Evolutionary conservation across 2,888 invertebrate genomes (phyloP), one percentile per base, ranked within the genome.

Genomic region (Stenichneumon culpator): DNA sequence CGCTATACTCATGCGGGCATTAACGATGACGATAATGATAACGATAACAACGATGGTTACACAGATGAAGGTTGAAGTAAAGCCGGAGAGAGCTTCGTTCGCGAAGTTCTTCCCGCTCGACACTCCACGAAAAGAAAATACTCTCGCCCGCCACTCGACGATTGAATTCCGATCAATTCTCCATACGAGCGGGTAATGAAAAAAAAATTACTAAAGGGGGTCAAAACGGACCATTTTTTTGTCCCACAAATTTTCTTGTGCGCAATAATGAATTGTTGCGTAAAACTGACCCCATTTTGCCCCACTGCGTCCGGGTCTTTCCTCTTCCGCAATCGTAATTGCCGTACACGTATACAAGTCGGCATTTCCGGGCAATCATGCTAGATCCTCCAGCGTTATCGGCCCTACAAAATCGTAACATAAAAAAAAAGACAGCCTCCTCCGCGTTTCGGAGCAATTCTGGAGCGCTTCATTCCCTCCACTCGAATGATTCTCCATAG

Each of bases 91-190:
- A 11, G 60, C 74, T 79, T 79, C 75, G 60, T 65, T 52, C 36
- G 14, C 44, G 11, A n/a, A 16, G 57, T 57, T 83, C 44, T 47
- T 54, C 72, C 47, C 11, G 50, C n/a, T 14, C 52, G 36, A 28
- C 32, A 70, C 54, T 44, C 67, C 65, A 16, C 44, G 44, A 75
- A 32, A 67, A 39, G 81, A 82, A n/a, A n/a, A 81, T 78, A 78
- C 81, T 72, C 80, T 84, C 44, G 22, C 72, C 19, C 57, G 22
- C 32, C 39, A 22, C 52, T 25, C 22, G 19, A 39, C 44, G 75
- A 74, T 75, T 83, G 79, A 83, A 80, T 83, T 75, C 75, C 44
- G 75, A 83, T 80, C 65, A 68, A 65, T 80, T 80, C 65, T 75
- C 44, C 39, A 39, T 9, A 39, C 5, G 2, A 32, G 32, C 32